A percentile compares a stretch with the other conserved stretches of the same genome.
Evolutionary conservation across 2,113 vertebrate genomes (phyloP).

Genomic region (Tichodroma muraria): DNA sequence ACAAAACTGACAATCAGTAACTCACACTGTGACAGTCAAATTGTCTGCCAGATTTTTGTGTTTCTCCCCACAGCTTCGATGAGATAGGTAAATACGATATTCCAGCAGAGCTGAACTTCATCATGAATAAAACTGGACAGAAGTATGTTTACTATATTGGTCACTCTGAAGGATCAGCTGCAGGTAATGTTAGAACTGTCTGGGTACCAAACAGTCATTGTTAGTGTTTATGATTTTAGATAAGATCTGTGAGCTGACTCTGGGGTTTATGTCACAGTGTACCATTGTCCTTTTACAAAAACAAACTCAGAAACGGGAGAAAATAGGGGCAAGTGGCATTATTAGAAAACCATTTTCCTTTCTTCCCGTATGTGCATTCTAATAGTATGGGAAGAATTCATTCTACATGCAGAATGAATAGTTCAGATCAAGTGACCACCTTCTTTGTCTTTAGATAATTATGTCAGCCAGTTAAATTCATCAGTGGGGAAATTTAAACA

Average conservation of each 20-base stretch:
- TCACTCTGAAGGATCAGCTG: conserved; percentile 86
- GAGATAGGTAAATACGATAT: conserved; percentile 91
- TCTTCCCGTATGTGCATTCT: not conserved
- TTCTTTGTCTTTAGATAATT: not conserved
- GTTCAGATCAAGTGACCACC: not conserved
- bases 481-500: not conserved
- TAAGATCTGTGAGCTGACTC: not conserved
- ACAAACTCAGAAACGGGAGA: not conserved
- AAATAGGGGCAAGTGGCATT: not conserved
- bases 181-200: conserved; percentile 68
- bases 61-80: conserved; percentile 73
- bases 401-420: not conserved
- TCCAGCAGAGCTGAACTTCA: conserved; percentile 81
- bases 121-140: conserved; percentile 81
- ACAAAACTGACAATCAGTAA: not conserved
- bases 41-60: not conserved
- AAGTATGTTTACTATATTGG: conserved; percentile 81
- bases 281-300: not conserved
- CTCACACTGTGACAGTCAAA: not conserved
- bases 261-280: not conserved
- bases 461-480: not conserved
- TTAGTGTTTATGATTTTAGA: not conserved
- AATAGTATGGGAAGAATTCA: too few relatives aligned
- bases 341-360: not conserved
- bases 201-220: not conserved